Base-by-base conservation (phyloP, 2,113 vertebrate genomes). In the Paracanthobrama guichenoti region DNA sequence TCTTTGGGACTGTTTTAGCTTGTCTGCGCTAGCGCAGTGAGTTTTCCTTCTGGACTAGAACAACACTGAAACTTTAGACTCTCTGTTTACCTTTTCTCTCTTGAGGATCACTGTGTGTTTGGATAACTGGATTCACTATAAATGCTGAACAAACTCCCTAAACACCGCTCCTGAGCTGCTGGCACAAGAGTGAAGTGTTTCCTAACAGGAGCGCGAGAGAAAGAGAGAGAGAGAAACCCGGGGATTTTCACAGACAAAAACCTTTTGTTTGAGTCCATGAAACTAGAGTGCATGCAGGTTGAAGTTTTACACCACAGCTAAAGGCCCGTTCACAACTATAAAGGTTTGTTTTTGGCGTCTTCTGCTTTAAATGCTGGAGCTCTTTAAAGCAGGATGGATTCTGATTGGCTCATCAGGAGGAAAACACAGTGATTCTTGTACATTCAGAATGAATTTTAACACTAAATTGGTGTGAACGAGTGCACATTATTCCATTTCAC, bases 181-280 rank as follows among this genome's bases (percentile, higher is more conserved):
- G 16, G 62, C 62, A 2, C 22, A 12, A 7, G 8, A 16, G 75
- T 1, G 22, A 78, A 60, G 57, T 24, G 20, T 46, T 75, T 77
- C 71, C 78, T 5, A 35, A 39, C 24, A n/a, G 64, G 67, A 59
- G 39, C 0, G 35, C 3, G 6, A 39, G 39, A 39, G n/a, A n/a
- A n/a, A n/a, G 39, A 28, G 28, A 35, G 42, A 22, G 82, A 35
- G 24, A 42, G 59, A 82, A 91, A 85, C 89, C 53, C 39, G 64
- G 83, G 90, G 90, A 87, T 92, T 93, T 92, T 85, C 88, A 78
- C 75, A 13, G 72, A 95, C 94, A 95, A 93, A 94, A 91, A 90
- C 79, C 90, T 93, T 95, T 95, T 95, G 94, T 95, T 93, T 87
- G 11, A 87, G 77, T 67, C 73, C 72, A n/a, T 81, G 64, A 89